These are phyloP conservation scores for Acropora tenuis DNA, from an alignment of 64 coral and sea anemone genomes.

Conservation along the genomic window DNA sequence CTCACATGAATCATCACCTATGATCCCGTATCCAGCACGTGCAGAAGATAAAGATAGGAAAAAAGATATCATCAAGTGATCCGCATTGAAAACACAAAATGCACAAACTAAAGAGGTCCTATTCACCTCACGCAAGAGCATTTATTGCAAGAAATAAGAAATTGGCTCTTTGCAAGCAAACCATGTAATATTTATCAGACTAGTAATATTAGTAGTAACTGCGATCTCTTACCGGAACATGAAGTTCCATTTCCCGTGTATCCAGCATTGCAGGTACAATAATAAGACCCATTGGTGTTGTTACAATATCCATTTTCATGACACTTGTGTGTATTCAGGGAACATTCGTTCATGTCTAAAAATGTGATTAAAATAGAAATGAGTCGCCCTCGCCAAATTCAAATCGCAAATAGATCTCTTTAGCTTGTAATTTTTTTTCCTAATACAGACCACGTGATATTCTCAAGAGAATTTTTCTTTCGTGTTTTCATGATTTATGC, in stretches of 20 bases:
- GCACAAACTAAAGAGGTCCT: too few species aligned
- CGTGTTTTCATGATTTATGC: too few species aligned
- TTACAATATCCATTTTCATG: slow-evolving; percentile 39
- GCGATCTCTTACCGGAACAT: slow-evolving; percentile 52
- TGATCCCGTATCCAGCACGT: too few species aligned
- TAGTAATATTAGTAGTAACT: background rate
- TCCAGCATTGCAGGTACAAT: slow-evolving; percentile 62
- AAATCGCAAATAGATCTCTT: too few species aligned
- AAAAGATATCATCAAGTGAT: too few species aligned
- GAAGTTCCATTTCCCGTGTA: slow-evolving; percentile 63
- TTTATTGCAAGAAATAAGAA: background rate
- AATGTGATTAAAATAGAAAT: background rate
- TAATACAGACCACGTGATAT: too few species aligned
- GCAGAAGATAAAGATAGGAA: too few species aligned
- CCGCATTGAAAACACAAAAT: too few species aligned
- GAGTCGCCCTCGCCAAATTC: too few species aligned
- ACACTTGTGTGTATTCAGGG: slow-evolving; percentile 34
- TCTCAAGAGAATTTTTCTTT: too few species aligned
- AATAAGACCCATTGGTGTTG: slow-evolving; percentile 67
- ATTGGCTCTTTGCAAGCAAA: background rate
- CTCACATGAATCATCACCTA: too few species aligned
- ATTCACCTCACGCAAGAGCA: background rate
- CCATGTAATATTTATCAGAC: background rate
- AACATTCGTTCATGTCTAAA: slow-evolving; percentile 71
- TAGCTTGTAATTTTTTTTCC: too few species aligned